Evolutionary conservation across 1,140 invertebrate species (phyloP), one percentile per base, ranked within the genome.

Genomic region (Augochlora pura): DNA sequence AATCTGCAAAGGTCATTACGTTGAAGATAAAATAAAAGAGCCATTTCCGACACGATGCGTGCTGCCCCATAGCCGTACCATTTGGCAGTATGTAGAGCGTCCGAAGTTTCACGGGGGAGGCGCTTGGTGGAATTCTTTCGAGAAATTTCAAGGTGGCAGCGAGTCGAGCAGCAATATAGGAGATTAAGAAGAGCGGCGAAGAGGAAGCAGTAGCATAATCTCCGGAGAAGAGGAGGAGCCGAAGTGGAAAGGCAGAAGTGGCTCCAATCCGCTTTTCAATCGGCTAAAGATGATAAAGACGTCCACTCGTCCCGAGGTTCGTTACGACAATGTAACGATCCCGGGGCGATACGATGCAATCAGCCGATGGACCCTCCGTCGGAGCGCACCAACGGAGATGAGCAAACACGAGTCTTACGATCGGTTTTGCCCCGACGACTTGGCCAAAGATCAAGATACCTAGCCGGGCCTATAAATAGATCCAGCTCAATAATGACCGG

Each of bases 391-490:
- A 46, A 49, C 27, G 38, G 39, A 65, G 69, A 78, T 23, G 76
- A 62, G 74, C 66, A 77, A 77, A 77, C 74, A 72, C 65, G 23
- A 64, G 49, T n/a, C 68, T 54, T 42, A 62, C 74, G 57, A 70
- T 77, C 74, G 54, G 57, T 62, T 69, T 57, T 38, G 46, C 54
- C 54, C 42, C 52, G 59, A 21, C 75, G 59, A 71, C 59, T 77
- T 77, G 75, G 75, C 69, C 76, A 72, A 72, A 72, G 76, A 72
- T 78, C 76, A 72, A 78, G 76, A 72, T 78, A 78, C 69, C 76
- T 64, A 52, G 16, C 16, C 49, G 49, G 76, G 67, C 12, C 69
- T 78, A 78, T 78, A 78, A 78, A 78, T 78, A 78, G 76, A n/a
- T 64, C 67, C n/a, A 14, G n/a, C 39, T 78, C 60, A 25, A 59